Percentiles rank a stretch among this genome's conserved stretches.
phyloP scores from a whole-genome alignment of 2,797 vertebrate species.

The Pantherophis vulpinus region DNA sequence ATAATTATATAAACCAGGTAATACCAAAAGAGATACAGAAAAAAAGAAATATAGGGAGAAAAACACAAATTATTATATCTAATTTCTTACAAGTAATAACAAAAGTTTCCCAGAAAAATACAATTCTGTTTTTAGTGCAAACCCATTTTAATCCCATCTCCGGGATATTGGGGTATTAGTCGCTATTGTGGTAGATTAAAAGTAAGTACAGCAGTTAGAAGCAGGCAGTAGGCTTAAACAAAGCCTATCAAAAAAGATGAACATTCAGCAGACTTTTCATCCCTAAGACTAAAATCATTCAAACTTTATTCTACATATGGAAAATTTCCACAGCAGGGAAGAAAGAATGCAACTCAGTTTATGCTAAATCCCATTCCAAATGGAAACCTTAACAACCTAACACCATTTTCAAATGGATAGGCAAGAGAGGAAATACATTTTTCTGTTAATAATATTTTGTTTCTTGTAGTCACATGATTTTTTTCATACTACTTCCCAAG shows the following conservation, averaged over 20 bases:
- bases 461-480: neutral
- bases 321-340: neutral
- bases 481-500: neutral
- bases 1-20: neutral
- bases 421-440: neutral
- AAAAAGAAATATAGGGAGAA: neutral
- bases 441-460: neutral
- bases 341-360: neutral
- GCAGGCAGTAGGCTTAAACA: neutral
- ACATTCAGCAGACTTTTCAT: neutral
- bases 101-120: slow-evolving; percentile 2
- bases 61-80: neutral
- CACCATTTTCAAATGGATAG: accelerated
- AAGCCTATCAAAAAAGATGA: neutral
- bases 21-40: neutral
- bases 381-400: neutral
- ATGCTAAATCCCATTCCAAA: neutral
- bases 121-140: neutral
- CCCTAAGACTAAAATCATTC: neutral
- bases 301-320: neutral
- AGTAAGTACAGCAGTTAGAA: accelerated
- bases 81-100: neutral
- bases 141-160: neutral
- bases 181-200: neutral
- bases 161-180: neutral